phyloP scores from a whole-genome alignment of 2,888 invertebrate genomes.

The Rotaria socialis region DNA sequence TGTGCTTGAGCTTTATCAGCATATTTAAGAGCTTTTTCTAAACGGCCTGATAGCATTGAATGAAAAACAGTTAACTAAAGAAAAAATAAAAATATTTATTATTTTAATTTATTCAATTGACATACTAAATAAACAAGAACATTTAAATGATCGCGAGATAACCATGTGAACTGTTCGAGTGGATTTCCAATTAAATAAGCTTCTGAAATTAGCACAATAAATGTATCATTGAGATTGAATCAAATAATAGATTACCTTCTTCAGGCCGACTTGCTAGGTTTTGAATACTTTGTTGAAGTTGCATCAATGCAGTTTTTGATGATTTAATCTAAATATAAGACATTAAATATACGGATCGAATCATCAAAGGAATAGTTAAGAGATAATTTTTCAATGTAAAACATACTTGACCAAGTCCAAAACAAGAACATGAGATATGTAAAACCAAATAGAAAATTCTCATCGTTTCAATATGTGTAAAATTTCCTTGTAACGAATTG shows the following conservation, averaged over 20 bases:
- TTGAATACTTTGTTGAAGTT: conserved; percentile 36
- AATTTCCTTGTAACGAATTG: conserved; percentile 34
- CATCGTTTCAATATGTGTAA: conserved; percentile 32
- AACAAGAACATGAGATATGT: conserved; percentile 31
- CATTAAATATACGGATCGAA: not conserved
- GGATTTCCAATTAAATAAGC: conserved; percentile 17
- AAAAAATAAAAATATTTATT: too few species aligned
- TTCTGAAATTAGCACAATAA: not conserved
- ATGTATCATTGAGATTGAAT: not conserved
- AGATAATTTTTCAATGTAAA: too few species aligned
- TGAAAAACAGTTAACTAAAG: conserved; percentile 32
- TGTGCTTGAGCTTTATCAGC: conserved; percentile 37
- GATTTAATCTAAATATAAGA: not conserved
- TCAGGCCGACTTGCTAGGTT: conserved; percentile 9
- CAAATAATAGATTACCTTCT: not conserved
- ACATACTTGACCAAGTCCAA: conserved; percentile 36
- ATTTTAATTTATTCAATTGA: not conserved
- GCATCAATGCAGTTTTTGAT: not conserved
- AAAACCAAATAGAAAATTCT: conserved; percentile 23
- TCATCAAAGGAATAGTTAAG: too few species aligned
- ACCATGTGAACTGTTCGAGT: conserved; percentile 5
- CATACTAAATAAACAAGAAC: conserved; percentile 36
- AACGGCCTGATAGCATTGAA: conserved; percentile 24
- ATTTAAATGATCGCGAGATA: conserved; percentile 37
- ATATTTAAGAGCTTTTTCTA: conserved; percentile 35